Conservation (phyloP, 2,888 invertebrate genomes). For the Crocallis elinguaria region DNA sequence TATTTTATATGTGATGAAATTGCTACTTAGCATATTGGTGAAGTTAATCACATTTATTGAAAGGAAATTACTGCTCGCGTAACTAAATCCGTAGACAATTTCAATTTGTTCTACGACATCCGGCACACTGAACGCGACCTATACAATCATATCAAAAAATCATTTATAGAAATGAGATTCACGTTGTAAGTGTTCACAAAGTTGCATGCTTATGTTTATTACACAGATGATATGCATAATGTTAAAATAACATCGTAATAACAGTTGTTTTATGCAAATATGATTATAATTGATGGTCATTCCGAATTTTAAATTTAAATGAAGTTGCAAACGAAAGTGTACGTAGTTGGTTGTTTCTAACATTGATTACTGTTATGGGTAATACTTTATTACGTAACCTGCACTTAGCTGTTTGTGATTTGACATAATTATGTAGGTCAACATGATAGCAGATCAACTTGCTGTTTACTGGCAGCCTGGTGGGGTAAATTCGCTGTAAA, state of each 20-base stretch:
- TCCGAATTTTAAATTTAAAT: constrained; percentile 31
- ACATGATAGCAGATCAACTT: neutral
- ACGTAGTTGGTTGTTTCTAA: constrained; percentile 14
- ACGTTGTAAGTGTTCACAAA: neutral
- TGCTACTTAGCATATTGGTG: neutral
- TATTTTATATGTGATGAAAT: constrained; percentile 1
- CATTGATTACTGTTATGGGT: constrained; percentile 22
- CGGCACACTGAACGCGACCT: no score
- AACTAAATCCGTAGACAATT: no score
- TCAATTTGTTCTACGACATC: no score
- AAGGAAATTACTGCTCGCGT: neutral
- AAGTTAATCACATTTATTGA: neutral
- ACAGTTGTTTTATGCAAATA: constrained; percentile 56
- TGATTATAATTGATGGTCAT: constrained; percentile 59
- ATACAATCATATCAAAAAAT: no score
- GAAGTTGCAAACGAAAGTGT: constrained; percentile 27
- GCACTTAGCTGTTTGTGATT: constrained; percentile 26
- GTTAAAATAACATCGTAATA: constrained; percentile 43
- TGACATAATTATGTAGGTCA: constrained; percentile 35
- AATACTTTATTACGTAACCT: constrained; percentile 30
- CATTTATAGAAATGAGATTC: no score
- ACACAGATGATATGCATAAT: constrained; percentile 34
- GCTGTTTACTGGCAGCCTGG: neutral
- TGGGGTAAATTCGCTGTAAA: no score
- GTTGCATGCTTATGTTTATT: constrained; percentile 20